Conservation (phyloP, 2,113 vertebrate genomes). For the Corapipo altera region DNA sequence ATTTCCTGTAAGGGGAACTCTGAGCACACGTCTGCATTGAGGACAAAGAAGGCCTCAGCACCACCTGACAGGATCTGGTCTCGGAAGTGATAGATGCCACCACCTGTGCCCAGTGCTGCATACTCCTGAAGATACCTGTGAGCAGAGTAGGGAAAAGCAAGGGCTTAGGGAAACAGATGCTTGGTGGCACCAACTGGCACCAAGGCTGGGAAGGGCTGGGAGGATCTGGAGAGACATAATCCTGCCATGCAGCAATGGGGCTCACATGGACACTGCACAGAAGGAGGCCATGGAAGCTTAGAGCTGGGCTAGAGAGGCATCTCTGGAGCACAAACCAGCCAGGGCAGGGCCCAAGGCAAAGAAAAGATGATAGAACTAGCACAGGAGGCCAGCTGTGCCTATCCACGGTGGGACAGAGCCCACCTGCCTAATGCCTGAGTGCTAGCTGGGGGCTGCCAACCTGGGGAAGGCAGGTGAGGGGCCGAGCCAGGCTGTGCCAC, state of each 20-base stretch:
- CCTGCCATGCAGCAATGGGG: accelerated
- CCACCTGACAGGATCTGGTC: constrained; percentile 95
- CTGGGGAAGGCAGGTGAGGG: too few species aligned
- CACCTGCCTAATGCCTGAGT: accelerated
- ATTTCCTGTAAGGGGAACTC: constrained; percentile 92
- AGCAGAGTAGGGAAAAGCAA: not conserved
- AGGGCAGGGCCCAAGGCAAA: not conserved
- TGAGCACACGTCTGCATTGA: constrained; percentile 95
- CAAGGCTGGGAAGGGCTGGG: not conserved
- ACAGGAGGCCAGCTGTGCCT: not conserved
- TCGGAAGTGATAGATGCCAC: constrained; percentile 97
- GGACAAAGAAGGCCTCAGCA: constrained; percentile 92
- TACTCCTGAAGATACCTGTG: constrained; percentile 93
- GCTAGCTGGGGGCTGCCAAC: not conserved
- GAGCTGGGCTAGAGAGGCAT: not conserved
- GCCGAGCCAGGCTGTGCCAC: not conserved
- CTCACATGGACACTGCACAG: accelerated
- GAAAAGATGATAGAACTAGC: accelerated
- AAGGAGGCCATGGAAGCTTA: not conserved
- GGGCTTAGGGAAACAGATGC: not conserved
- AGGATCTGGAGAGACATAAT: not conserved
- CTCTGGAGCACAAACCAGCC: not conserved
- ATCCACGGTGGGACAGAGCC: too few species aligned
- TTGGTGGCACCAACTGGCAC: accelerated
- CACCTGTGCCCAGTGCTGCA: constrained; percentile 90